phyloP scores from a whole-genome alignment of 2,113 vertebrate genomes.

The Capreolus pygargus region DNA sequence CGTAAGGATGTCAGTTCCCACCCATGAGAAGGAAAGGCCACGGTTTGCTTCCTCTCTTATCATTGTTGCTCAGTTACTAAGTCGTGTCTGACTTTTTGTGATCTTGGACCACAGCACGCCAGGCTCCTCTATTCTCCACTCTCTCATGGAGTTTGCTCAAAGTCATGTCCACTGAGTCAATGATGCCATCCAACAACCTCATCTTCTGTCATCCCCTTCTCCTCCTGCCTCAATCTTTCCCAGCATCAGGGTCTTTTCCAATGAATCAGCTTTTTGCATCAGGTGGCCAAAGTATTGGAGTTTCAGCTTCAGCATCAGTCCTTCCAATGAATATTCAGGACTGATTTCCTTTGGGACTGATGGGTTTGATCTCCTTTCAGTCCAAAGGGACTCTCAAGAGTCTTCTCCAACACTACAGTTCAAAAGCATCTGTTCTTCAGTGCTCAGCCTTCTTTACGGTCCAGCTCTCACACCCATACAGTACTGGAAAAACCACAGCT shows the following conservation, averaged over 20 bases:
- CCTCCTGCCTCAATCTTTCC: not conserved
- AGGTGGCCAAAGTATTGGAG: not conserved
- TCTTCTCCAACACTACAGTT: not conserved
- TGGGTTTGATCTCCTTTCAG: not conserved
- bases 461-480: not conserved
- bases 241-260: not conserved
- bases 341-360: not conserved
- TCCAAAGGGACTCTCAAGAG: not conserved
- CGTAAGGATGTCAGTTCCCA: not conserved
- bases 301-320: not conserved
- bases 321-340: not conserved
- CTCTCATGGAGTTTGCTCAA: not conserved
- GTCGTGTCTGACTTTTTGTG: not conserved
- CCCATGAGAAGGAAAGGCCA: accelerated
- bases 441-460: not conserved
- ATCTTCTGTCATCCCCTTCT: not conserved
- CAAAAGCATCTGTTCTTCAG: not conserved
- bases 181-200: not conserved
- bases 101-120: not conserved
- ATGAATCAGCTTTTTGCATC: not conserved
- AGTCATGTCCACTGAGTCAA: not conserved
- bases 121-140: not conserved
- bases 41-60: not conserved
- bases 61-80: not conserved
- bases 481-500: not conserved